These are phyloP conservation scores for Cecropterus lyciades DNA, from an alignment of 1,140 invertebrate species.

Conservation along the genomic window DNA sequence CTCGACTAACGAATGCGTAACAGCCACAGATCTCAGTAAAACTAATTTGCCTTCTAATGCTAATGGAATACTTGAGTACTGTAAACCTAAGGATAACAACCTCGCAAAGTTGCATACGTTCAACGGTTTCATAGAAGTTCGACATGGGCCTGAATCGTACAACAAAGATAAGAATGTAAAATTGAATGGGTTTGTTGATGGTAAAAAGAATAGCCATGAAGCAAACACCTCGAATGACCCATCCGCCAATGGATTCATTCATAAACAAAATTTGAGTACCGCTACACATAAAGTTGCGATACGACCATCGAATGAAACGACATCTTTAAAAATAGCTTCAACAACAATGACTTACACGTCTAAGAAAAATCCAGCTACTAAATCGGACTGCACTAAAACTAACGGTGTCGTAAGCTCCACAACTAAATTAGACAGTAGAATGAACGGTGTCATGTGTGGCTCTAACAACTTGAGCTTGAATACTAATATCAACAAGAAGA, in stretches of 20 bases:
- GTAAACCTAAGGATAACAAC: slow-evolving; percentile 58
- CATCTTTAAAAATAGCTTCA: slow-evolving; percentile 39
- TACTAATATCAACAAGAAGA: slow-evolving; percentile 49
- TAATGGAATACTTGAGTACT: slow-evolving; percentile 61
- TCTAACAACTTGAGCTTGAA: slow-evolving; percentile 74
- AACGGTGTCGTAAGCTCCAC: slow-evolving; percentile 72
- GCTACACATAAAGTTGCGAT: slow-evolving; percentile 64
- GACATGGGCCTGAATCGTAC: slow-evolving; percentile 51
- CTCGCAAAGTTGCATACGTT: slow-evolving; percentile 51
- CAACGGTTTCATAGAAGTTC: slow-evolving; percentile 72
- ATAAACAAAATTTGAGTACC: slow-evolving; percentile 46
- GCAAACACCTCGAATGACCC: slow-evolving; percentile 58
- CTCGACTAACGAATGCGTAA: slow-evolving; percentile 48
- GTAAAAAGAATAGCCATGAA: slow-evolving; percentile 55
- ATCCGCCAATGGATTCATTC: slow-evolving; percentile 65
- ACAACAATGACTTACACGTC: slow-evolving; percentile 52
- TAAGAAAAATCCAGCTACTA: slow-evolving; percentile 57
- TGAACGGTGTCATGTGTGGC: slow-evolving; percentile 75
- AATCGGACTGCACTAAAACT: slow-evolving; percentile 55
- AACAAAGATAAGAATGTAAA: slow-evolving; percentile 57
- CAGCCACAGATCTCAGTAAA: slow-evolving; percentile 58
- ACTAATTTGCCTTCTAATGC: slow-evolving; percentile 44
- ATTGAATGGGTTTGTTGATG: slow-evolving; percentile 60
- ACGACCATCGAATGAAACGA: slow-evolving; percentile 53
- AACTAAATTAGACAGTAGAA: slow-evolving; percentile 75